Percentiles rank a stretch among this genome's conserved stretches.
Evolutionary conservation across 1,140 invertebrate species (phyloP).

Genomic region (Monomorium pharaonis): DNA sequence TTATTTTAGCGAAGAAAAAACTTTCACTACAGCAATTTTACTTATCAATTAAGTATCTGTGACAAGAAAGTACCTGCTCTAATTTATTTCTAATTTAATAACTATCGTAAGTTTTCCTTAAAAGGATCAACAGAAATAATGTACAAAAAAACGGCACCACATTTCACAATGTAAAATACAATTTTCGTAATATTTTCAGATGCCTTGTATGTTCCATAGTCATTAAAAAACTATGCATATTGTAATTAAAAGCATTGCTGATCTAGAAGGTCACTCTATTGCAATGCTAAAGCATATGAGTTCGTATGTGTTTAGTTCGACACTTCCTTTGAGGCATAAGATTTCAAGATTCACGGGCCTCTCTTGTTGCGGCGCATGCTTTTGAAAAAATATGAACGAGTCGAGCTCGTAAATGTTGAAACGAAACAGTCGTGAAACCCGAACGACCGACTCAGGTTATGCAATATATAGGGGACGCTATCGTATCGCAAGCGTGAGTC

Average conservation of each 20-base stretch:
- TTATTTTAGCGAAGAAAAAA: neutral
- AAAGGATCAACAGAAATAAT: neutral
- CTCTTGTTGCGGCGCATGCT: neutral
- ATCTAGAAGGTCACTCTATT: neutral
- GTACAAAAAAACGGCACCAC: neutral
- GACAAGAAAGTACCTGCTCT: neutral
- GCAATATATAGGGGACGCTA: conserved; percentile 75
- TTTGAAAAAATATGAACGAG: conserved; percentile 34
- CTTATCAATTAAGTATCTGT: neutral
- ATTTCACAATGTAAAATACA: neutral
- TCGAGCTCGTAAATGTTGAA: conserved; percentile 61
- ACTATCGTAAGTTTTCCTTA: neutral
- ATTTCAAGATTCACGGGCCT: neutral
- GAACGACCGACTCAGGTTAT: conserved; percentile 78
- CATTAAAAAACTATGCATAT: neutral
- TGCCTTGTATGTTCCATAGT: neutral
- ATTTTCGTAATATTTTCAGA: neutral
- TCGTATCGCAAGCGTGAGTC: conserved; percentile 78
- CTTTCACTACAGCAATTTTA: too few species aligned
- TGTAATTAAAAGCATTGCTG: neutral
- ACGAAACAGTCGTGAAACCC: conserved; percentile 74
- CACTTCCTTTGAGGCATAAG: neutral
- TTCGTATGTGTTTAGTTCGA: neutral
- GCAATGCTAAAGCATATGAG: neutral
- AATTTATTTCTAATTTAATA: neutral